phyloP scores from a whole-genome alignment of 30 jellyfish, hydroid and myxozoan species.

The Pseudorhiza aurosa region DNA sequence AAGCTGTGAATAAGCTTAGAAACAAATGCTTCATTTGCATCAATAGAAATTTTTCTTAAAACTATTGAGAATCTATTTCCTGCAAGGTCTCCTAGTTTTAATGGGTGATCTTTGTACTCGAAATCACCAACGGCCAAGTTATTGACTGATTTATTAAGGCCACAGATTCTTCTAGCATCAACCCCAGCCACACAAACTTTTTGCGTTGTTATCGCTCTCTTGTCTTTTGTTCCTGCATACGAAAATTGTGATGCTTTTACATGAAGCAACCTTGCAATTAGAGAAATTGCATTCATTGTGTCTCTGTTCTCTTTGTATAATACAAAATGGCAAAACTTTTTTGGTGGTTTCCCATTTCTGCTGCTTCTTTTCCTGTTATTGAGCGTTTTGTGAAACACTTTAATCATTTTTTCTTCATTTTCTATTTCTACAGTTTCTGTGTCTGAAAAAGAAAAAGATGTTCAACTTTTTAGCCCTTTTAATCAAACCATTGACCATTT shows the following conservation, averaged over 20 bases:
- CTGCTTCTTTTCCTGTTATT: conserved; percentile 29
- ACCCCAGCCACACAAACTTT: conserved; percentile 65
- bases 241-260: conserved; percentile 61
- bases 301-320: conserved; percentile 92
- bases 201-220: conserved; percentile 92
- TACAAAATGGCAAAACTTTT: conserved; percentile 76
- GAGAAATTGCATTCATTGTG: conserved; percentile 86
- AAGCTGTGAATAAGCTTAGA: conserved; percentile 41
- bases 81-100: conserved; percentile 83
- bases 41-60: conserved; percentile 65
- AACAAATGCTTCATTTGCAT: conserved; percentile 26
- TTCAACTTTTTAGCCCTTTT: too few relatives aligned
- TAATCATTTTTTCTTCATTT: conserved; percentile 52
- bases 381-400: conserved; percentile 23
- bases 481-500: too few relatives aligned
- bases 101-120: conserved; percentile 41
- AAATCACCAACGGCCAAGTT: conserved; percentile 81
- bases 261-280: conserved; percentile 71
- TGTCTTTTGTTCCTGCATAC: conserved; percentile 98
- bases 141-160: conserved; percentile 50
- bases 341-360: background rate
- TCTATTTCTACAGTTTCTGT: conserved; percentile 64
- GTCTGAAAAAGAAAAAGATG: too few relatives aligned
- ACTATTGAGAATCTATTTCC: conserved; percentile 91
- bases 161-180: conserved; percentile 44